These are phyloP conservation scores for Dasyurus viverrinus DNA, from an alignment of 2,113 vertebrate species.

Conservation along the genomic window DNA sequence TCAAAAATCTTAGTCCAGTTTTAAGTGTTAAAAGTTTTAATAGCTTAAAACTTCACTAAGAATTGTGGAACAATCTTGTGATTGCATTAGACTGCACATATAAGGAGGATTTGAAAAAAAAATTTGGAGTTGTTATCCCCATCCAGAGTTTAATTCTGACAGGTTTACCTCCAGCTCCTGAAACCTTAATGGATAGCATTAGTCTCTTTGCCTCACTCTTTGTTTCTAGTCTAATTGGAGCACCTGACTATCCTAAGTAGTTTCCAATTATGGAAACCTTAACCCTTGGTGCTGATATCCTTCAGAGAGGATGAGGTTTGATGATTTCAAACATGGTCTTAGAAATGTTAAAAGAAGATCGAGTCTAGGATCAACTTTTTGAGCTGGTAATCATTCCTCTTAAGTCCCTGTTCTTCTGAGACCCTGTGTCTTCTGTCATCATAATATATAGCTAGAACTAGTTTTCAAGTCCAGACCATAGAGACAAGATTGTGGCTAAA, in stretches of 20 bases:
- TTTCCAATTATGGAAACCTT: neutral
- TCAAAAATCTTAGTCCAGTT: neutral
- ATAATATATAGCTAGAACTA: conserved; percentile 26
- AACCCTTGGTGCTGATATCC: neutral
- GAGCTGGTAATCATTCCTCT: neutral
- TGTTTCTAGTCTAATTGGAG: conserved; percentile 14
- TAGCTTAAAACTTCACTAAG: neutral
- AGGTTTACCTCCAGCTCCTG: neutral
- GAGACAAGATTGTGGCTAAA: neutral
- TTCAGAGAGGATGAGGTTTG: neutral
- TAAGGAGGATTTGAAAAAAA: neutral
- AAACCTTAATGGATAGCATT: neutral
- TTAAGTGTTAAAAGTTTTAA: neutral
- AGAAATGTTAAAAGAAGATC: neutral
- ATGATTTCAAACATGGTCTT: conserved; percentile 32
- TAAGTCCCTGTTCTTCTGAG: neutral
- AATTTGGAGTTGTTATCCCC: neutral
- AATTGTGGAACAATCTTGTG: neutral
- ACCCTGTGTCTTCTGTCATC: conserved; percentile 10
- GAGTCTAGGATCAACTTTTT: conserved; percentile 7
- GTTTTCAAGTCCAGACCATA: conserved; percentile 3
- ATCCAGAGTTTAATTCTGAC: neutral
- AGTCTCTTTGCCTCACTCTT: neutral
- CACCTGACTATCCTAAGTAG: neutral
- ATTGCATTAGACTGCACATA: neutral